phyloP scores from a whole-genome alignment of 2,797 vertebrate species.

The Hylomyscus alleni region DNA sequence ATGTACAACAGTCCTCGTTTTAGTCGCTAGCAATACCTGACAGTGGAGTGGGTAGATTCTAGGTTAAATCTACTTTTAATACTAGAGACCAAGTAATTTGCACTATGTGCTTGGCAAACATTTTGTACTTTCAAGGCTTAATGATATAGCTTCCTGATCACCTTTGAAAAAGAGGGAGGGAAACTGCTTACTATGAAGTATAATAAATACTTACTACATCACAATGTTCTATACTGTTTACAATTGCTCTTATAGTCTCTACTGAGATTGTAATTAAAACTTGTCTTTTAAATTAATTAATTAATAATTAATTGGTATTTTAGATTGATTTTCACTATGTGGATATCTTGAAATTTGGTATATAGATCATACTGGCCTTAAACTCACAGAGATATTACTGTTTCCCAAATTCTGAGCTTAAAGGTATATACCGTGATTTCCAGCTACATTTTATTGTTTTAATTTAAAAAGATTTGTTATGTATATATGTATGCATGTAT shows the following conservation, averaged over 20 bases:
- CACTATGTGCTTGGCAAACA: background rate
- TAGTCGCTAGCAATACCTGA: background rate
- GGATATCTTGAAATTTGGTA: background rate
- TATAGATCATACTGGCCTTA: background rate
- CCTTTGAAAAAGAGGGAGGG: background rate
- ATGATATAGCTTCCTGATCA: background rate
- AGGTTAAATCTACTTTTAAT: background rate
- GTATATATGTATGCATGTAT: background rate
- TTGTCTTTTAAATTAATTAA: conserved; percentile 69
- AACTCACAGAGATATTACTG: background rate
- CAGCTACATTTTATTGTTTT: background rate
- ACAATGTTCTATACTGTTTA: background rate
- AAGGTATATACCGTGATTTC: background rate
- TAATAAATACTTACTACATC: background rate
- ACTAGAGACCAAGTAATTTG: background rate
- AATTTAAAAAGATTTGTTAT: background rate
- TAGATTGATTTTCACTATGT: background rate
- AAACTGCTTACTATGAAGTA: conserved; percentile 7
- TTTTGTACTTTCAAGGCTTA: conserved; percentile 39
- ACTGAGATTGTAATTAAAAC: background rate
- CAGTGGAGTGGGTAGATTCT: background rate
- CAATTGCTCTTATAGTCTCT: background rate
- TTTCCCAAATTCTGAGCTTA: background rate
- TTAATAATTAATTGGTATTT: background rate
- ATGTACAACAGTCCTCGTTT: no score